phyloP scores from a whole-genome alignment of 2,888 invertebrate genomes.

The Stenolophus ochropezus region DNA sequence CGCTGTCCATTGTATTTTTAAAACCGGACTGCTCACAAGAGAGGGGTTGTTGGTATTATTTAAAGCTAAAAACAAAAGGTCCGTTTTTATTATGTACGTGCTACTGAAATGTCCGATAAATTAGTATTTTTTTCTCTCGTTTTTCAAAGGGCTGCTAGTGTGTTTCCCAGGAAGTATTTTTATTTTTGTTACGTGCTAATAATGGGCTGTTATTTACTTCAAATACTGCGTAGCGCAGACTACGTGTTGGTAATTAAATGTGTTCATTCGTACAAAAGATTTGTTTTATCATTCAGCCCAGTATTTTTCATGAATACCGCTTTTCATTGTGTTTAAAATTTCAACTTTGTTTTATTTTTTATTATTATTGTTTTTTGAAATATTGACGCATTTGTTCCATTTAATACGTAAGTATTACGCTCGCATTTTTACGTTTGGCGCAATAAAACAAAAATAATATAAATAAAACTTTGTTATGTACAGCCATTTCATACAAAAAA shows the following conservation, averaged over 20 bases:
- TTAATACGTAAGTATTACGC: constrained; percentile 48
- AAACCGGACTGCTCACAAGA: constrained; percentile 34
- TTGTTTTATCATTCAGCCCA: constrained; percentile 57
- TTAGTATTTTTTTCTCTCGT: constrained; percentile 58
- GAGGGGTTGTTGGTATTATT: constrained; percentile 54
- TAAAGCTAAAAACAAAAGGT: constrained; percentile 60
- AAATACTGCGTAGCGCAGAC: constrained; percentile 50
- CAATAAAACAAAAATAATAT: constrained; percentile 41
- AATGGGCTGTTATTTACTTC: constrained; percentile 59
- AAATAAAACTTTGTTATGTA: constrained; percentile 37
- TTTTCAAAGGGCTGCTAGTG: constrained; percentile 49
- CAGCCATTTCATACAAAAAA: constrained; percentile 7
- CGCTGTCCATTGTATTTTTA: constrained; percentile 48
- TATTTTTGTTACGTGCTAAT: constrained; percentile 57
- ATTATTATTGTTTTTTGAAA: constrained; percentile 51
- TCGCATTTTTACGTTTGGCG: constrained; percentile 34
- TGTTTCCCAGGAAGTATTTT: constrained; percentile 52
- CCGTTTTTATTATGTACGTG: constrained; percentile 57
- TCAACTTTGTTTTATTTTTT: constrained; percentile 50
- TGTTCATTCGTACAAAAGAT: constrained; percentile 58
- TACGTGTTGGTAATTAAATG: constrained; percentile 59
- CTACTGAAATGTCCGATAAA: constrained; percentile 58
- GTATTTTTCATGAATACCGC: constrained; percentile 50
- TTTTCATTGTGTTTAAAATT: constrained; percentile 49
- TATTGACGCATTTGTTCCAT: constrained; percentile 50